phyloP scores from a whole-genome alignment of 2,797 vertebrate species.

The Zenarchopterus dispar region DNA sequence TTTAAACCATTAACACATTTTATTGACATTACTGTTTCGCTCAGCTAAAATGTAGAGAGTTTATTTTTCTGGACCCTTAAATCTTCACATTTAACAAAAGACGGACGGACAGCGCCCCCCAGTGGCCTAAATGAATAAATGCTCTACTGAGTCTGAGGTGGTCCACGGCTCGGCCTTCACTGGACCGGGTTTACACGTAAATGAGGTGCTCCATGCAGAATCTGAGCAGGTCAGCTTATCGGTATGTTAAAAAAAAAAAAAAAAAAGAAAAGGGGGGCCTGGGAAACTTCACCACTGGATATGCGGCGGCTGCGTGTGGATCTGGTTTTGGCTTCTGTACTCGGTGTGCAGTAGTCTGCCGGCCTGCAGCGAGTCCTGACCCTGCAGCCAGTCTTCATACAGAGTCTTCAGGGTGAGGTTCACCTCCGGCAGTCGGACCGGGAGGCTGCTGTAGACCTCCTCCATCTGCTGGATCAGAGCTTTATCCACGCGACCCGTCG shows the following conservation, averaged over 20 bases:
- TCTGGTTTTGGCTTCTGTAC: constrained; percentile 68
- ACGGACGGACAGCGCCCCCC: constrained; percentile 9
- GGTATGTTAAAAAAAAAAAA: no score
- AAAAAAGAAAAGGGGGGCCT: no score
- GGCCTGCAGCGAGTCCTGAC: constrained; percentile 82
- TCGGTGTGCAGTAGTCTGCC: constrained; percentile 86
- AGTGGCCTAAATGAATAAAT: constrained; percentile 44
- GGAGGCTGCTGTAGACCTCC: constrained; percentile 87
- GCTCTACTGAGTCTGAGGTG: not conserved
- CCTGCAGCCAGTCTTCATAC: constrained; percentile 93
- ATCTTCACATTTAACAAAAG: constrained; percentile 2
- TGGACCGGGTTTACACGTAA: not conserved
- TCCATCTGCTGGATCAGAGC: constrained; percentile 90
- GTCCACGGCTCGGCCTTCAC: constrained; percentile 9
- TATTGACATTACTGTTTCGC: not conserved
- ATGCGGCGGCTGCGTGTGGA: constrained; percentile 70
- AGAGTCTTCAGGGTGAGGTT: constrained; percentile 84
- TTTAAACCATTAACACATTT: not conserved
- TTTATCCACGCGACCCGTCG: constrained; percentile 82
- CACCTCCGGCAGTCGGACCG: constrained; percentile 84
- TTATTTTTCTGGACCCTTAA: not conserved
- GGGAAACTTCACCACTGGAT: constrained; percentile 81
- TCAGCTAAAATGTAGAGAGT: not conserved
- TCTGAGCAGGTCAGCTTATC: not conserved
- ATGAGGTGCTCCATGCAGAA: constrained; percentile 6